A percentile compares a stretch with the other conserved stretches of the same genome.
phyloP scores from a whole-genome alignment of 2,888 invertebrate species.

The Pristionchus fissidentatus region DNA sequence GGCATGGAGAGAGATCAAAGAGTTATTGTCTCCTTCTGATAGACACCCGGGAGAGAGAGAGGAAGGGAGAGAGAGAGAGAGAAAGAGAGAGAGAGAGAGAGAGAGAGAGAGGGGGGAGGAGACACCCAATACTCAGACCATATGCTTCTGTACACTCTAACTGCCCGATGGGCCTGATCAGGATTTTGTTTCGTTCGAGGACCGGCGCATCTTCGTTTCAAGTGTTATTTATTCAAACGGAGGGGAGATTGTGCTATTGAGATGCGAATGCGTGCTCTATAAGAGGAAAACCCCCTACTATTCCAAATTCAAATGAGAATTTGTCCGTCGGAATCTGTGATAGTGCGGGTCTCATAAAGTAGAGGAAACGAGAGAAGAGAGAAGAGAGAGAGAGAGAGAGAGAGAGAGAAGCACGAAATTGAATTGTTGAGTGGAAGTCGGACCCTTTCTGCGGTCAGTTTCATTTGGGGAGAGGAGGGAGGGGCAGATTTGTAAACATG shows the following conservation, averaged over 20 bases:
- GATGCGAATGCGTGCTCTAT: too few relatives aligned
- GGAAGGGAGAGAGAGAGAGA: background rate
- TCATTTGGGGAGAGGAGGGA: background rate
- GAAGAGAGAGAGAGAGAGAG: slow-evolving; percentile 4
- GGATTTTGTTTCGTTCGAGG: background rate
- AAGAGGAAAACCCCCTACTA: too few relatives aligned
- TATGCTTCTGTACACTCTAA: too few relatives aligned
- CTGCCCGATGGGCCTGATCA: background rate
- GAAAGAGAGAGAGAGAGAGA: background rate
- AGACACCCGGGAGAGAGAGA: background rate
- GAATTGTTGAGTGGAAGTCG: background rate
- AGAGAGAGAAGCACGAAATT: background rate
- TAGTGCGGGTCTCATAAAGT: background rate
- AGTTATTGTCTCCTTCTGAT: background rate
- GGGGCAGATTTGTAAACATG: background rate
- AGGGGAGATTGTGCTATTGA: too few relatives aligned
- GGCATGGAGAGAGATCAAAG: background rate
- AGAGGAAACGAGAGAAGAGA: background rate
- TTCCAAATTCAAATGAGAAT: too few relatives aligned
- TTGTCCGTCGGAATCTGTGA: background rate
- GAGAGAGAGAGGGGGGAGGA: background rate
- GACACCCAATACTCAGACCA: background rate
- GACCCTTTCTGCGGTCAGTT: background rate
- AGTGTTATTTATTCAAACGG: background rate
- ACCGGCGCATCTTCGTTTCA: background rate